Percentiles rank a stretch among this genome's conserved stretches.
These are phyloP conservation scores for Drosophila pallidifrons DNA, from an alignment of 1,140 invertebrate genomes.

Conservation along the genomic window DNA sequence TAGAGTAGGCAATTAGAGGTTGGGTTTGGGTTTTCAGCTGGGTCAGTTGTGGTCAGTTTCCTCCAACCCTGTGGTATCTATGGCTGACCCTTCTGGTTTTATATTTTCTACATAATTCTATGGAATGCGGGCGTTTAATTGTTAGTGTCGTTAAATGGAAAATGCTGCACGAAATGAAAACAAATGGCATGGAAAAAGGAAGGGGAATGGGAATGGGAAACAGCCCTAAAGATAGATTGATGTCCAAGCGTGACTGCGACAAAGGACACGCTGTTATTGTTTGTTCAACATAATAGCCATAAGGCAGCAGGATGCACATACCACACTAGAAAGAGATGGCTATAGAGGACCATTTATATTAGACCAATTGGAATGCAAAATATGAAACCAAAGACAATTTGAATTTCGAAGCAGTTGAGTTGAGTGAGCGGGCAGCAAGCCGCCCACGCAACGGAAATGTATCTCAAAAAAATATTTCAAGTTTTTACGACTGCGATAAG, in stretches of 20 bases:
- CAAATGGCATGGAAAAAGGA: constrained; percentile 43
- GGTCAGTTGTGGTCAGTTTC: constrained; percentile 24
- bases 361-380: constrained; percentile 20
- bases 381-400: neutral
- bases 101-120: constrained; percentile 53
- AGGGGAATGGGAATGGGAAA: neutral
- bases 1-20: constrained; percentile 42
- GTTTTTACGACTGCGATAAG: constrained; percentile 45
- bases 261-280: constrained; percentile 60
- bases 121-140: constrained; percentile 74
- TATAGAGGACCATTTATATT: neutral
- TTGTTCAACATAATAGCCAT: constrained; percentile 50
- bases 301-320: constrained; percentile 51
- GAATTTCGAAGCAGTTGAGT: neutral
- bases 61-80: constrained; percentile 1
- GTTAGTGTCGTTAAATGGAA: constrained; percentile 34
- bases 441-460: constrained; percentile 47
- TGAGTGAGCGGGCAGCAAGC: too few relatives aligned
- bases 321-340: constrained; percentile 9
- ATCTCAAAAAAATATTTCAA: constrained; percentile 6
- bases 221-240: constrained; percentile 1
- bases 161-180: constrained; percentile 39
- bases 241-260: constrained; percentile 58
- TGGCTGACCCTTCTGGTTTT: constrained; percentile 29
- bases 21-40: neutral